Percentiles rank a stretch among this genome's conserved stretches.
Conservation (phyloP, 2,113 vertebrate species). For the Spilogale gracilis region DNA sequence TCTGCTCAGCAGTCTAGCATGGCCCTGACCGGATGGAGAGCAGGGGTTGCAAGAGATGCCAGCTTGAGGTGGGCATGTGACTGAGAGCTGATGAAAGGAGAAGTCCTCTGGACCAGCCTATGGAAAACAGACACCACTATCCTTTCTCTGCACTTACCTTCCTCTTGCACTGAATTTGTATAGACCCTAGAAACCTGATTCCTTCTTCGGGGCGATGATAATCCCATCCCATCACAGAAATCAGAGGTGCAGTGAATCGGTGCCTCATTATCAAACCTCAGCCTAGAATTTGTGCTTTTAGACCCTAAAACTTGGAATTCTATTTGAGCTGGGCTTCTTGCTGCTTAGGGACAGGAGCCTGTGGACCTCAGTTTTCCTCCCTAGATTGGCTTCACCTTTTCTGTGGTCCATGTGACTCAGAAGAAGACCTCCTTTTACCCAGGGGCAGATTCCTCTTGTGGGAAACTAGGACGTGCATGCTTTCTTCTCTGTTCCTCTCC, state of each 20-base stretch:
- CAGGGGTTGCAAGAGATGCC: neutral
- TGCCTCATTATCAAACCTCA: neutral
- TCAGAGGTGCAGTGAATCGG: neutral
- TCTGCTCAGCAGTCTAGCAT: neutral
- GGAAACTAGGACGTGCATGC: neutral
- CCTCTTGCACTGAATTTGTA: neutral
- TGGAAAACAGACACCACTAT: neutral
- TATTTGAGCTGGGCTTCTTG: neutral
- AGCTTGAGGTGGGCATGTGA: neutral
- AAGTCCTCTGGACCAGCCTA: neutral
- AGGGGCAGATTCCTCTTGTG: neutral
- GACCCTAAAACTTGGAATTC: neutral
- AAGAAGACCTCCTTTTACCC: neutral
- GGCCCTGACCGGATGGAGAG: neutral
- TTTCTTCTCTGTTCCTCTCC: neutral
- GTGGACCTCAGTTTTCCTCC: neutral
- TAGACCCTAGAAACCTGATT: neutral
- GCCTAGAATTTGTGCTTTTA: neutral
- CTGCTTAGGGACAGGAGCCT: neutral
- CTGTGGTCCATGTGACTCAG: neutral
- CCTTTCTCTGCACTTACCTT: neutral
- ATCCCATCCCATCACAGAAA: neutral
- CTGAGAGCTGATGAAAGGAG: neutral
- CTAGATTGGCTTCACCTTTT: neutral
- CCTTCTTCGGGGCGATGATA: neutral